A percentile compares a stretch with the other conserved stretches of the same genome.
These are phyloP conservation scores for Ibycter americanus DNA, from an alignment of 2,797 vertebrate species.

Conservation along the genomic window DNA sequence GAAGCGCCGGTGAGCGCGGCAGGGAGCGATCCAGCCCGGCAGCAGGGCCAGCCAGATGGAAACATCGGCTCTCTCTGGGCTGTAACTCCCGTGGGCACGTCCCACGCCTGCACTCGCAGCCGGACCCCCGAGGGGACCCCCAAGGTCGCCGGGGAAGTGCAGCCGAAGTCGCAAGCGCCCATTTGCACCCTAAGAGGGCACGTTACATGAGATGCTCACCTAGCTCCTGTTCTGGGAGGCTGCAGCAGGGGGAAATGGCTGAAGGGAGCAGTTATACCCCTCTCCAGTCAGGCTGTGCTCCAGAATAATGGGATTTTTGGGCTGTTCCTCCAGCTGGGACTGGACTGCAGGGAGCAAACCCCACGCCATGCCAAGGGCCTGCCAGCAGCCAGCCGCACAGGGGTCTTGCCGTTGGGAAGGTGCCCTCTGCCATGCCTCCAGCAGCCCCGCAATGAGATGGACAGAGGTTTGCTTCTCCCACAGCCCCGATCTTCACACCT, in stretches of 20 bases:
- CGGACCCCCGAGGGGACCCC: neutral
- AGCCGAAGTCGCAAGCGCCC: neutral
- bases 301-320: neutral
- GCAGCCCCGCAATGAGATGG: rapidly evolving
- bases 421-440: neutral
- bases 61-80: rapidly evolving
- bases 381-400: neutral
- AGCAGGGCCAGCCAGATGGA: rapidly evolving
- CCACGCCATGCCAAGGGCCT: too few relatives aligned
- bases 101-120: rapidly evolving
- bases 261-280: neutral
- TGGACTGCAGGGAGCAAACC: neutral
- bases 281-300: neutral
- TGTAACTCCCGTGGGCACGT: rapidly evolving
- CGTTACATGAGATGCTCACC: rapidly evolving
- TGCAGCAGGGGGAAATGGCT: neutral
- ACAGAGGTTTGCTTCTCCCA: neutral
- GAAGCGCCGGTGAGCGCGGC: neutral
- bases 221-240: neutral
- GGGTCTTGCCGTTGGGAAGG: neutral
- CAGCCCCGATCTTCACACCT: neutral
- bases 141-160: rapidly evolving
- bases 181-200: neutral
- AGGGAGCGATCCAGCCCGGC: neutral
- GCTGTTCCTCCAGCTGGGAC: neutral